These are phyloP conservation scores for Ochlodes sylvanus DNA, from an alignment of 2,888 invertebrate genomes.

Conservation along the genomic window DNA sequence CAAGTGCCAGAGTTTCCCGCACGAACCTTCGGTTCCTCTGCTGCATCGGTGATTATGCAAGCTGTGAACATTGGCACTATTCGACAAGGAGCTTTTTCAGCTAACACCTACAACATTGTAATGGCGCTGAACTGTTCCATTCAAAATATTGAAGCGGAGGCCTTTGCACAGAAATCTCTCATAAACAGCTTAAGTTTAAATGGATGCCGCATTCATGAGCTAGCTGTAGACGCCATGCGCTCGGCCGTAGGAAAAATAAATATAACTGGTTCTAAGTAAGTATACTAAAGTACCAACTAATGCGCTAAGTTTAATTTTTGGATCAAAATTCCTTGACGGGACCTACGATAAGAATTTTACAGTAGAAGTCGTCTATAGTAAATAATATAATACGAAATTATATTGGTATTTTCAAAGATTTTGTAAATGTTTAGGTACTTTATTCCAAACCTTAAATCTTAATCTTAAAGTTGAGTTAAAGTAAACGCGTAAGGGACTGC, in stretches of 20 bases:
- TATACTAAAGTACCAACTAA: conserved; percentile 17
- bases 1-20: conserved; percentile 84
- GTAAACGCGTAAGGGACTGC: too few relatives aligned
- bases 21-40: conserved; percentile 87
- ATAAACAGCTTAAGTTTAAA: conserved; percentile 86
- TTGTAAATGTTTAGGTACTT: too few relatives aligned
- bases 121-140: conserved; percentile 86
- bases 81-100: conserved; percentile 87
- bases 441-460: too few relatives aligned
- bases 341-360: too few relatives aligned
- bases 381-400: too few relatives aligned
- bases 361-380: too few relatives aligned
- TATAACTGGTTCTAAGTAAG: conserved; percentile 87
- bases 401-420: too few relatives aligned
- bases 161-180: conserved; percentile 86
- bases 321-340: too few relatives aligned
- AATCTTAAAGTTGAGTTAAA: too few relatives aligned
- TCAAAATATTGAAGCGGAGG: conserved; percentile 84
- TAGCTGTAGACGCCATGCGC: conserved; percentile 85
- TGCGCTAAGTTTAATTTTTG: too few relatives aligned
- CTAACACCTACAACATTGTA: conserved; percentile 87
- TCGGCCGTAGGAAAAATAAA: conserved; percentile 87
- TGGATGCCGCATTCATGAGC: conserved; percentile 83
- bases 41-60: conserved; percentile 85
- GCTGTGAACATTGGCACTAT: conserved; percentile 81